Conservation (phyloP, 35 echinoderm and acorn worm genomes). For the Lytechinus variegatus region DNA sequence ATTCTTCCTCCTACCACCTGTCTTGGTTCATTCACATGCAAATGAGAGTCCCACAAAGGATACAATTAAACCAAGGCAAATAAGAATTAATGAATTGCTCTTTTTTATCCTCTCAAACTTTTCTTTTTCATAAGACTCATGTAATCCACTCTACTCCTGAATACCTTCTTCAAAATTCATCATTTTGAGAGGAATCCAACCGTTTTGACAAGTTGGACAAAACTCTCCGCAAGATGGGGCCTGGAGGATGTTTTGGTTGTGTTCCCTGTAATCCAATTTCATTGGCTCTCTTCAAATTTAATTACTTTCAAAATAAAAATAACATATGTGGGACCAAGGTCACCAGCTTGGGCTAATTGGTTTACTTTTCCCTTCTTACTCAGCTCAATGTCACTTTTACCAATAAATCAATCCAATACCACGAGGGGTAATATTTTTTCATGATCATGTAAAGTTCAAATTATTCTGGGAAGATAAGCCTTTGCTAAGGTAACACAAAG, state of each 20-base stretch:
- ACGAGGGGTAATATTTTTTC: not conserved
- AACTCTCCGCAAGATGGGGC: not conserved
- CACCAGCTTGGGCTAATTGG: not conserved
- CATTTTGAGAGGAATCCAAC: conserved; percentile 12
- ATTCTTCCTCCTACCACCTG: conserved; percentile 48
- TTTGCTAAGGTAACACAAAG: not conserved
- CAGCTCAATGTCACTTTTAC: not conserved
- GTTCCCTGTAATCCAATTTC: conserved; percentile 43
- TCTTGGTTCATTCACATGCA: conserved; percentile 44
- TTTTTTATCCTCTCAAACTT: conserved; percentile 31
- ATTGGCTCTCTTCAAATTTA: conserved; percentile 52
- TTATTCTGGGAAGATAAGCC: conserved; percentile 19
- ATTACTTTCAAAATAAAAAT: conserved; percentile 49
- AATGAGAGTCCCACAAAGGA: conserved; percentile 45
- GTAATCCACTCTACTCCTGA: conserved; percentile 16
- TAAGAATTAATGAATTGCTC: conserved; percentile 58
- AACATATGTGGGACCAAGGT: conserved; percentile 53
- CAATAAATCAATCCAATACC: conserved; percentile 48
- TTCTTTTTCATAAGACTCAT: conserved; percentile 29
- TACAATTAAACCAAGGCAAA: conserved; percentile 56
- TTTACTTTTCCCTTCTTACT: conserved; percentile 20
- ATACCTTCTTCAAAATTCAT: conserved; percentile 20
- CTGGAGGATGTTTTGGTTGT: not conserved
- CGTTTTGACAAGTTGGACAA: not conserved
- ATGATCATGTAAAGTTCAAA: conserved; percentile 26